Evolutionary conservation across 2,888 invertebrate species (phyloP), one percentile per base, ranked within the genome.

Genomic region (Leucoptera coffeella): DNA sequence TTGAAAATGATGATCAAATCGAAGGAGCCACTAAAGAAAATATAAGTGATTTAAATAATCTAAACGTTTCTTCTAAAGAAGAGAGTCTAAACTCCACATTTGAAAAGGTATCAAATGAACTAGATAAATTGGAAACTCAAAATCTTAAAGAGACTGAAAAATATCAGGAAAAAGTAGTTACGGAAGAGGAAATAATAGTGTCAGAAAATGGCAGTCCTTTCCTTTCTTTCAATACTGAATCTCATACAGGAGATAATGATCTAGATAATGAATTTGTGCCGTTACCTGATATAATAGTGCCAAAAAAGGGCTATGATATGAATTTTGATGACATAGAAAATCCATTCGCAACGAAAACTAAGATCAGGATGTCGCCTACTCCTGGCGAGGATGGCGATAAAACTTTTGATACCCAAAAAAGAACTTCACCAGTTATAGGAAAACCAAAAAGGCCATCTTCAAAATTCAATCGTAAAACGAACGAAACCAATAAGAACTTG

Each of bases 141-240:
- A 15, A 8, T 17, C 3, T 19, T 12, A 25, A 11, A 10, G 11
- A 14, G 15, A 8, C 24, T 28, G 23, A 28, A n/a, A 7, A 6
- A 28, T 12, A 23, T 14, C 15, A n/a, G 22, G 24, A 15, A 9
- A 5, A 12, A 7, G 24, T 17, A 15, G 22, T 20, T 14, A 14
- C 26, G 17, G 46, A 45, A 29, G 51, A 51, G 32, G 55, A 56
- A 43, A 35, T 54, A 4, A 29, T 48, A 21, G 26, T 44, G 14
- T 58, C 58, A 20, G 49, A 43, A 41, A 50, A 45, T 31, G 52
- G 49, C 27, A 58, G 57, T 26, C 54, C 57, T 7, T 57, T 47
- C 40, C 46, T 56, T 19, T 52, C 47, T 13, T 41, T 60, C 5
- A 38, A 40, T 26, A 39, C 38, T n/a, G n/a, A n/a, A n/a, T n/a